phyloP scores from a whole-genome alignment of 1,140 invertebrate genomes.

The Spodoptera litura region DNA sequence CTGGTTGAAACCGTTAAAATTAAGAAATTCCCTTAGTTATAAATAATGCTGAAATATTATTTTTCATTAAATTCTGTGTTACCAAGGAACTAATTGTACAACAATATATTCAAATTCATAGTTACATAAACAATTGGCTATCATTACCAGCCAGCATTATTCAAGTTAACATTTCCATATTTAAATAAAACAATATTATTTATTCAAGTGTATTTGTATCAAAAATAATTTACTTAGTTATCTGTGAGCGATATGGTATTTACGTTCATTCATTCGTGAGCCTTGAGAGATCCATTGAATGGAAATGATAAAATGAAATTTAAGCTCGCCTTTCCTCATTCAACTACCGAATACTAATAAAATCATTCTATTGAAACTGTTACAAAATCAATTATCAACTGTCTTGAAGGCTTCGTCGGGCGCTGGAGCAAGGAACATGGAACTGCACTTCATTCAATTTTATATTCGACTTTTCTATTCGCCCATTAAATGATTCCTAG shows the following conservation, averaged over 20 bases:
- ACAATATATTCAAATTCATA: background rate
- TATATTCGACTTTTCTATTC: conserved; percentile 50
- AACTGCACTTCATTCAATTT: conserved; percentile 58
- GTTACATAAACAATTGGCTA: conserved; percentile 4
- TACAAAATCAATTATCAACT: conserved; percentile 53
- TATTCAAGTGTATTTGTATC: conserved; percentile 22
- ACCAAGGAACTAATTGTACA: background rate
- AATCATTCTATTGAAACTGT: conserved; percentile 52
- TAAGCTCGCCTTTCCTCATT: conserved; percentile 23
- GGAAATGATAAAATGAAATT: conserved; percentile 39
- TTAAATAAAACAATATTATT: conserved; percentile 26
- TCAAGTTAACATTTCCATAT: conserved; percentile 29
- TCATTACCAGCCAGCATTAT: conserved; percentile 14
- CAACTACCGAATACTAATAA: conserved; percentile 49
- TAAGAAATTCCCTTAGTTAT: no score
- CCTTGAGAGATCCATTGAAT: conserved; percentile 7
- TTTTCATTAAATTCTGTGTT: no score
- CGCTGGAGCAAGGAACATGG: conserved; percentile 39
- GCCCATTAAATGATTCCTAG: conserved; percentile 49
- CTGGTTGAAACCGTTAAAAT: no score
- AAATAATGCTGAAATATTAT: no score
- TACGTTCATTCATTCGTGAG: conserved; percentile 17
- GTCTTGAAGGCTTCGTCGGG: conserved; percentile 37
- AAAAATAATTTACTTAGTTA: conserved; percentile 39
- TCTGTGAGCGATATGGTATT: conserved; percentile 6